phyloP scores from a whole-genome alignment of 2,888 invertebrate genomes.

The Hedychridium roseum region DNA sequence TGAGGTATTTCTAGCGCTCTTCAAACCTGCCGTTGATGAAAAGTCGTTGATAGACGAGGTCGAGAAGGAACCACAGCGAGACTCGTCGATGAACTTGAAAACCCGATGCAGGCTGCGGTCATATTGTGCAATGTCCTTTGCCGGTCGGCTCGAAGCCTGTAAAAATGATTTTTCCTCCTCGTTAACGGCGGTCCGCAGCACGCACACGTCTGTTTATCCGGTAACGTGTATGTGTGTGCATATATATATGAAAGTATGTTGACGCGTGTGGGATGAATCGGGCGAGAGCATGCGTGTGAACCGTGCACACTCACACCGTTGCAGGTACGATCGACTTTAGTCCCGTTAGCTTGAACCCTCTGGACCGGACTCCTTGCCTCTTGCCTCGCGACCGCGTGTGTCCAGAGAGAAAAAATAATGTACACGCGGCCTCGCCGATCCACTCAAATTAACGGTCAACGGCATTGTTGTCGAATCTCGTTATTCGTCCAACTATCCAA shows the following conservation, averaged over 20 bases:
- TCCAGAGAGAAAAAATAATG: constrained; percentile 24
- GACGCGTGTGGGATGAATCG: no score
- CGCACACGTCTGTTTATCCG: constrained; percentile 10
- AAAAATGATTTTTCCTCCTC: constrained; percentile 14
- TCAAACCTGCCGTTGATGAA: no score
- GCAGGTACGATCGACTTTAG: constrained; percentile 40
- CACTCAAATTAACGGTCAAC: constrained; percentile 46
- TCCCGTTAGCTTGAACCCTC: constrained; percentile 60
- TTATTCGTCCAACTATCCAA: no score
- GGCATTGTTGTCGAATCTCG: constrained; percentile 34
- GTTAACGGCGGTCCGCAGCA: constrained; percentile 9
- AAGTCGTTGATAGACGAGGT: no score
- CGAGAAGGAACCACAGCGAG: no score
- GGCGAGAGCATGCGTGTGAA: constrained; percentile 22
- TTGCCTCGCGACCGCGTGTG: constrained; percentile 21
- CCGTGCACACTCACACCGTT: constrained; percentile 16
- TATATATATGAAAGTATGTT: no score
- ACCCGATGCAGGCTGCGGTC: no score
- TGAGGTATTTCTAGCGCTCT: no score
- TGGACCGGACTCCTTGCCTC: constrained; percentile 41
- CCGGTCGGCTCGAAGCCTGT: constrained; percentile 16
- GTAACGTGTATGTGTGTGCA: constrained; percentile 16
- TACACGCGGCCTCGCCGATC: constrained; percentile 25
- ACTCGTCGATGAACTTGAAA: no score
- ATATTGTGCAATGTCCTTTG: no score